Evolutionary conservation across 2,888 invertebrate species (phyloP), one percentile per base, ranked within the genome.

Genomic region (Chironomus riparius): DNA sequence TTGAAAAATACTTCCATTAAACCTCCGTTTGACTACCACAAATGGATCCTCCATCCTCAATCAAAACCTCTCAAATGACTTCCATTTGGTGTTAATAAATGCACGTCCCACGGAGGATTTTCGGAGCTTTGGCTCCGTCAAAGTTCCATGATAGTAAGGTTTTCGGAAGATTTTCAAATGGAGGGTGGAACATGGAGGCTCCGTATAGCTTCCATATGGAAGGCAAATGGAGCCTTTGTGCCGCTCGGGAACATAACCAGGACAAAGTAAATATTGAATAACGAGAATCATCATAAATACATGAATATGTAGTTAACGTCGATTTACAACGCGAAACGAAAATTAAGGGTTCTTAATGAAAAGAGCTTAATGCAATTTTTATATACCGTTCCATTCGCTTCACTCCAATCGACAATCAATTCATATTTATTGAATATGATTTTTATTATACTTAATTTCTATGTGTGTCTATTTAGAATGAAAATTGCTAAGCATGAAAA

Each of bases 311-410:
- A 56, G 21, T 71, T 56, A 22, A 71, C 24, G 71, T 71, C 24
- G 61, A 71, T 71, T 71, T 71, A 71, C 56, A 71, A 56, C 71
- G 71, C 71, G 71, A 71, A 56, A 56, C 28, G 28, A 56, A 71
- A 71, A 56, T 71, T 71, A 71, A 70, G 70, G 47, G 15, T 47
- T 47, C 22, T 21, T 47, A 47, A 70, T 56, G 15, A 56, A 56
- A 56, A 18, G 56, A 15, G 6, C 56, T 65, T 62, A 65, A 65
- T 65, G 65, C 65, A 21, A 10, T 65, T 65, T 18, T 21, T 65
- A 24, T 38, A 38, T 7, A 1, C 10, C 10, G 38, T 38, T 38
- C 38, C 38, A 38, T 38, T 38, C 38, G 38, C 6, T 56, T 56
- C 56, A 56, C n/a, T 56, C n/a, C 56, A 56, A 56, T 18, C 7